A percentile compares a stretch with the other conserved stretches of the same genome.
These are phyloP conservation scores for Halcyon leucocephala DNA, from an alignment of 2,797 vertebrate species.

Conservation along the genomic window DNA sequence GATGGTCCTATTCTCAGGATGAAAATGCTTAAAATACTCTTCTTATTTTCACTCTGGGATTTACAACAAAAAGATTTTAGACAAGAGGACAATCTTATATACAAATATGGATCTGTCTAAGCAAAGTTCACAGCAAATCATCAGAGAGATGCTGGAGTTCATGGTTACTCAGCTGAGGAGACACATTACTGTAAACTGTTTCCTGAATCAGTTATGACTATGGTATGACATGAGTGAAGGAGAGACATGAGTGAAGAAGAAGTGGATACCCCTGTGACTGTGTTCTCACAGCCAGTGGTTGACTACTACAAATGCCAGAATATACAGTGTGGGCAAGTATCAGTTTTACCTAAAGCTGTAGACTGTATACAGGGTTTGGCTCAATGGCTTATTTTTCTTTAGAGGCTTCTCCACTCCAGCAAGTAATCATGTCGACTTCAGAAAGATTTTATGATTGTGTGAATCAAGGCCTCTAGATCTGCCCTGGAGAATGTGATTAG, in stretches of 20 bases:
- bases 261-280: background rate
- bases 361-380: background rate
- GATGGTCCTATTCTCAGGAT: background rate
- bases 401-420: background rate
- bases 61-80: background rate
- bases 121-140: background rate
- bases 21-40: background rate
- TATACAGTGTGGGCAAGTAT: background rate
- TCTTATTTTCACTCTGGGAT: background rate
- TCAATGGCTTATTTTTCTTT: background rate
- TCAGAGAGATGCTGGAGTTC: background rate
- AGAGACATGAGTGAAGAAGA: background rate
- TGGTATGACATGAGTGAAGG: background rate
- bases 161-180: background rate
- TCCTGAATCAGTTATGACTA: background rate
- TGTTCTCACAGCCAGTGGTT: background rate
- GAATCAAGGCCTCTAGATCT: background rate
- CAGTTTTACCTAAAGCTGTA: background rate
- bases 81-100: background rate
- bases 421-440: background rate
- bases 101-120: background rate
- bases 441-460: background rate
- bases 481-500: background rate
- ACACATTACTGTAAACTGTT: background rate
- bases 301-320: background rate